Evolutionary conservation across 2,797 vertebrate species (phyloP).

Genomic region (Crax fasciolata): DNA sequence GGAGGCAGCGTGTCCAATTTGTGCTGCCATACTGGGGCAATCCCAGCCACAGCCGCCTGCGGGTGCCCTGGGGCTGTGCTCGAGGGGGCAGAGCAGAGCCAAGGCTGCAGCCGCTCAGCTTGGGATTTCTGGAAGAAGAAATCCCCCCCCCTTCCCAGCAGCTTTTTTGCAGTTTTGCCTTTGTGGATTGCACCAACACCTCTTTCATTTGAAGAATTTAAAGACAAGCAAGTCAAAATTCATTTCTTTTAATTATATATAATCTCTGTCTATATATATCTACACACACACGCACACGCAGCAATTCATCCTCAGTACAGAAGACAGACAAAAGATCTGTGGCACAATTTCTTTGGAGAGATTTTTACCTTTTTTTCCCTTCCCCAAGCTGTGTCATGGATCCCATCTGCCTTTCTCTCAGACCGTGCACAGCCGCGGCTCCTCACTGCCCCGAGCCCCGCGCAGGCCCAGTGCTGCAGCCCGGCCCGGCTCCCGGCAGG

Average conservation of each 20-base stretch:
- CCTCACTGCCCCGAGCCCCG: too few relatives aligned
- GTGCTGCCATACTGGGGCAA: too few relatives aligned
- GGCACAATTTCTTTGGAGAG: constrained; percentile 80
- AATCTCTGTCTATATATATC: too few relatives aligned
- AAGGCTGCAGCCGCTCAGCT: not conserved
- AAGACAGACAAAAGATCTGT: constrained; percentile 72
- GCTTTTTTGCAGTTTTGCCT: constrained; percentile 30
- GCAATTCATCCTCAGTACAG: constrained; percentile 72
- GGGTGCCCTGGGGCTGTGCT: not conserved
- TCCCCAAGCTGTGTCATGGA: constrained; percentile 70
- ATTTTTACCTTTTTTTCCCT: constrained; percentile 33
- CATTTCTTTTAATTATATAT: not conserved
- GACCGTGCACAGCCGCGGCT: too few relatives aligned
- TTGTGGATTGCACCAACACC: constrained; percentile 24
- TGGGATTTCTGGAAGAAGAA: not conserved
- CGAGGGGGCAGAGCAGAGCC: not conserved
- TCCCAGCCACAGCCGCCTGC: not conserved
- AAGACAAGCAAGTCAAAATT: constrained; percentile 70
- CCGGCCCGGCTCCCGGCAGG: not conserved
- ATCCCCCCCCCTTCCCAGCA: not conserved
- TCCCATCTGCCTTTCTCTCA: not conserved
- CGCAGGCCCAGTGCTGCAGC: too few relatives aligned
- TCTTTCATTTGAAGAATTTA: constrained; percentile 69
- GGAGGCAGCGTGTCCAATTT: not conserved
- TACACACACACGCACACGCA: not conserved